Evolutionary conservation across 2,113 vertebrate genomes (phyloP).

Genomic region (Syngnathoides biaculeatus): DNA sequence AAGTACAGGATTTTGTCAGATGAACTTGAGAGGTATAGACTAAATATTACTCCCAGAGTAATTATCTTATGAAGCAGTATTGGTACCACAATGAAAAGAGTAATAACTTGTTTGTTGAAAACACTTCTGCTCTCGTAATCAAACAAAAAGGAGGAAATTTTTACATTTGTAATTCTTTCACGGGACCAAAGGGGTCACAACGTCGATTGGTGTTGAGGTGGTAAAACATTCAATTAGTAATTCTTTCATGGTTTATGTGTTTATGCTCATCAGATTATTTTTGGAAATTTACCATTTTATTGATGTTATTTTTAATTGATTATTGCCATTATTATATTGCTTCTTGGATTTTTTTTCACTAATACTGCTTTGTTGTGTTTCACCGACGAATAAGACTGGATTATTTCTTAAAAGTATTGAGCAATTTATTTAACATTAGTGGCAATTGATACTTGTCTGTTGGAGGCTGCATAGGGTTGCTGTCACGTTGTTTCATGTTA

Average conservation of each 20-base stretch:
- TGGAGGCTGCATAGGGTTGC: not conserved
- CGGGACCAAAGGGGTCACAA: too few species aligned
- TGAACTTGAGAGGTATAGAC: not conserved
- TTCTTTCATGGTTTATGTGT: not conserved
- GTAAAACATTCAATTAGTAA: too few species aligned
- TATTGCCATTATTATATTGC: not conserved
- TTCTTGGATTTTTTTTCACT: not conserved
- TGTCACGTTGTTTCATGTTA: slow-evolving; percentile 19
- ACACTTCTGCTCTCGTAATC: too few species aligned
- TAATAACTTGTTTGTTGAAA: not conserved
- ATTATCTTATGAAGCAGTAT: not conserved
- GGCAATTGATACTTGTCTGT: slow-evolving; percentile 2
- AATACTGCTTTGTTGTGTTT: not conserved
- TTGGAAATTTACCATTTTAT: not conserved
- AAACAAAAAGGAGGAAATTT: too few species aligned
- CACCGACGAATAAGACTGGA: not conserved
- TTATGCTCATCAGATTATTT: not conserved
- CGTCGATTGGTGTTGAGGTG: too few species aligned
- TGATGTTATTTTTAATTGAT: not conserved
- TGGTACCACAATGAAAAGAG: not conserved
- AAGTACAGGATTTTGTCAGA: not conserved
- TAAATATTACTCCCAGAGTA: slow-evolving; percentile 30
- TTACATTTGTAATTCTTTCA: not conserved
- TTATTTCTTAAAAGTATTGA: not conserved
- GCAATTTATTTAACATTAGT: slow-evolving; percentile 5